Evolutionary conservation across 2,888 invertebrate genomes (phyloP), one percentile per base, ranked within the genome.

Genomic region (Perizoma flavofasciatum): DNA sequence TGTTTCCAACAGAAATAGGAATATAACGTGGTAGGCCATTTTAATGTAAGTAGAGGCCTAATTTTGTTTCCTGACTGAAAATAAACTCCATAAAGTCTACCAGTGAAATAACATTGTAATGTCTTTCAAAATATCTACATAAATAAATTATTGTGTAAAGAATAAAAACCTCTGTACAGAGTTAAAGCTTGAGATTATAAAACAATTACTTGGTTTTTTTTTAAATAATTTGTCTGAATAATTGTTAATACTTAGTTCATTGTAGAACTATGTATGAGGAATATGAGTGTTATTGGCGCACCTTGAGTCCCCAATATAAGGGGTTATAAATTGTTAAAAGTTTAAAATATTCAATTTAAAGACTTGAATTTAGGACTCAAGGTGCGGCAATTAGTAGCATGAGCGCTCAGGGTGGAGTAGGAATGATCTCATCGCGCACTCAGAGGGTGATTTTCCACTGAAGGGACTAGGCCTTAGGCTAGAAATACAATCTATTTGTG

Each of bases 31-130:
- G 4, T 5, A 7, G 37, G 37, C 37, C 22, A 22, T 22, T 22
- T 22, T 22, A 22, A 22, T 22, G 22, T 22, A 22, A 22, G 22
- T 22, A 0, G 2, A 40, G 35, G 34, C 49, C 40, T 54, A 54
- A 43, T 32, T 45, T 44, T 44, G 34, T 37, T 45, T 2, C 9
- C n/a, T 50, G 49, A 22, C 11, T 39, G 54, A 22, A 41, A 35
- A 47, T 54, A 7, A 46, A 45, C 10, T 46, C 22, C 10, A 5
- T 52, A 37, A 37, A 34, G 10, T 55, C 41, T 49, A 46, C 63
- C 63, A 63, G 63, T 63, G 63, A 54, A 50, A 55, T 9, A 54
- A 44, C n/a, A 47, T 55, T 53, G 46, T 35, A 35, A 44, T 59
- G 41, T 56, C 51, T 40, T 46, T 7, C 6, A 49, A 53, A 63